These are phyloP conservation scores for Cephus pulcher DNA, from an alignment of 2,888 invertebrate genomes.

Conservation along the genomic window DNA sequence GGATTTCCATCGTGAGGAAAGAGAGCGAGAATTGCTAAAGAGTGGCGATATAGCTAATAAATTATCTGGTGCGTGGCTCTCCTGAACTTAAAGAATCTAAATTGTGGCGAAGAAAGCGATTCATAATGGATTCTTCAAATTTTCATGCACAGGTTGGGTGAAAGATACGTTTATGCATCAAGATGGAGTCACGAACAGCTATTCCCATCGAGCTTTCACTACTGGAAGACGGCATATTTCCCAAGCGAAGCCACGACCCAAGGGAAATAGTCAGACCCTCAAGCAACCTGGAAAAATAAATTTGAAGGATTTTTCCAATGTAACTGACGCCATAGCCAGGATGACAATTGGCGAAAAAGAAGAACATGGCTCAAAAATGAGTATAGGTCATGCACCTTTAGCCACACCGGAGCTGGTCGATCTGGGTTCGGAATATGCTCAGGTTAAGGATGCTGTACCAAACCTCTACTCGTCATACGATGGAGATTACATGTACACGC, in stretches of 20 bases:
- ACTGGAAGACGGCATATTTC: slow-evolving; percentile 75
- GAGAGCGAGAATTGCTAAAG: slow-evolving; percentile 56
- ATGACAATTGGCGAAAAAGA: slow-evolving; percentile 70
- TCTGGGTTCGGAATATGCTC: slow-evolving; percentile 80
- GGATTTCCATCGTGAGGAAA: slow-evolving; percentile 74
- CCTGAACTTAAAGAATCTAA: background rate
- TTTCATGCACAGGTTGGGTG: slow-evolving; percentile 66
- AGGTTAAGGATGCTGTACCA: slow-evolving; percentile 73
- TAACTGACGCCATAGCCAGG: slow-evolving; percentile 85
- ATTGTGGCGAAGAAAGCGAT: background rate
- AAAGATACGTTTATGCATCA: slow-evolving; percentile 68
- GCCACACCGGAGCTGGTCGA: slow-evolving; percentile 83
- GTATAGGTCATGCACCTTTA: slow-evolving; percentile 76
- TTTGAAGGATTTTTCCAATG: slow-evolving; percentile 88
- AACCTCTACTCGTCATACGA: slow-evolving; percentile 70
- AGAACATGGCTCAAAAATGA: slow-evolving; percentile 59
- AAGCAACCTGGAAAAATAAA: slow-evolving; percentile 92
- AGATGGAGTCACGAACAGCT: slow-evolving; percentile 71
- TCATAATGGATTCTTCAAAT: background rate
- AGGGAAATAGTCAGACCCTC: slow-evolving; percentile 76
- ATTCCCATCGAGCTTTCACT: slow-evolving; percentile 78
- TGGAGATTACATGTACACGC: slow-evolving; percentile 75
- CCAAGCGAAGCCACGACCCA: slow-evolving; percentile 74
- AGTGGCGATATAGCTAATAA: slow-evolving; percentile 59
- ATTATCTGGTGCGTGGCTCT: slow-evolving; percentile 53